A percentile compares a stretch with the other conserved stretches of the same genome.
Conservation (phyloP, 2,888 invertebrate genomes). For the Brachyptera putata region DNA sequence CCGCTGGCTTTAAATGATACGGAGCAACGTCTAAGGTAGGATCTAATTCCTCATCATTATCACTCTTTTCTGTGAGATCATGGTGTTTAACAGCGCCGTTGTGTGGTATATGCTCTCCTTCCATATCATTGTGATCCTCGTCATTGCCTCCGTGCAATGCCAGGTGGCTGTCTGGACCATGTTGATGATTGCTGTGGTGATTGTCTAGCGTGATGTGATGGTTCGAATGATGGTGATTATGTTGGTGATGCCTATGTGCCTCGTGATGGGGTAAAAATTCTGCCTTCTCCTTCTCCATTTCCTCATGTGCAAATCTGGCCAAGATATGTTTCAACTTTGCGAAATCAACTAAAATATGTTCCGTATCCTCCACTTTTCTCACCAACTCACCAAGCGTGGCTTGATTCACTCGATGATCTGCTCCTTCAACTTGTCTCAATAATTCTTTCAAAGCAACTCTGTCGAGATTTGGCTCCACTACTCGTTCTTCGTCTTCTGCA, state of each 20-base stretch:
- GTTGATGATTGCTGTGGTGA: conserved; percentile 21
- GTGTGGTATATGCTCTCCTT: not conserved
- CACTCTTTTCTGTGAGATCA: too few relatives aligned
- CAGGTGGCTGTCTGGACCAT: conserved; percentile 21
- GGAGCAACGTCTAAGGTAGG: conserved; percentile 55
- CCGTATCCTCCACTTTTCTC: conserved; percentile 32
- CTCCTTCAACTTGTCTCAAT: conserved; percentile 27
- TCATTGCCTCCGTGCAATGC: conserved; percentile 6
- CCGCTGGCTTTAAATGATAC: conserved; percentile 55
- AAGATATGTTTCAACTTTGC: conserved; percentile 32
- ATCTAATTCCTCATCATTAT: conserved; percentile 3
- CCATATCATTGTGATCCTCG: not conserved
- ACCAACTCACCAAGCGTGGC: conserved; percentile 24
- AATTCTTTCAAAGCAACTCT: conserved; percentile 23
- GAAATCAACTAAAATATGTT: conserved; percentile 35
- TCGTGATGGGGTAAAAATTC: not conserved
- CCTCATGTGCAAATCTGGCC: conserved; percentile 29
- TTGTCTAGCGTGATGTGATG: not conserved
- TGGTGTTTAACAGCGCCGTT: too few relatives aligned
- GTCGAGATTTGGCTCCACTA: conserved; percentile 15
- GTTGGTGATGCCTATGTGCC: conserved; percentile 21
- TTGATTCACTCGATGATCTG: conserved; percentile 27
- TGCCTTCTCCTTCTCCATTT: not conserved
- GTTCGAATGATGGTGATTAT: not conserved
- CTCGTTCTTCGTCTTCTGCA: conserved; percentile 8